phyloP scores from a whole-genome alignment of 2,113 vertebrate species.

The Eudyptes chrysolophus region DNA sequence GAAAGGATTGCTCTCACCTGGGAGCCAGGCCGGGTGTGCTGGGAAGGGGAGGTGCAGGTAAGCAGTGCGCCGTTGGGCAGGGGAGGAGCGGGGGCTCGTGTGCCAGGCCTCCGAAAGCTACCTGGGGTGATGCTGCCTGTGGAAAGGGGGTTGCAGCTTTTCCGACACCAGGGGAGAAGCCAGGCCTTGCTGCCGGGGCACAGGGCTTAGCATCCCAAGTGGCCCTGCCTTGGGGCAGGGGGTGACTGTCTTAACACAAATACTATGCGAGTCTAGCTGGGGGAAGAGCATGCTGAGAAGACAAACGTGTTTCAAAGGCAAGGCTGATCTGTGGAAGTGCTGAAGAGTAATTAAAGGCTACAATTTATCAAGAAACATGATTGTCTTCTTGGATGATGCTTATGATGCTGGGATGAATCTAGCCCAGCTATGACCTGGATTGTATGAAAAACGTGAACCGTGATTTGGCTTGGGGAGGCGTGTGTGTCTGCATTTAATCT shows the following conservation, averaged over 20 bases:
- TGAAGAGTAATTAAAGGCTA: neutral
- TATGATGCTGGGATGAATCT: neutral
- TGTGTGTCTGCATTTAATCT: neutral
- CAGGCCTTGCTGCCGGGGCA: neutral
- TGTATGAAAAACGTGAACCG: neutral
- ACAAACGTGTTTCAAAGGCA: neutral
- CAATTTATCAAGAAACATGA: neutral
- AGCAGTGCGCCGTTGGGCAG: neutral
- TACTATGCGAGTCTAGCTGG: neutral
- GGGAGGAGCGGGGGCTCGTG: neutral
- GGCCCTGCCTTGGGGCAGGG: neutral
- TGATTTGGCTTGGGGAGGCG: neutral
- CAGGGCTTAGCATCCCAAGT: neutral
- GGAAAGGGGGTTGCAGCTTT: neutral
- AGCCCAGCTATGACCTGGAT: neutral
- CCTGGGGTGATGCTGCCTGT: neutral
- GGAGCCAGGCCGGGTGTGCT: neutral
- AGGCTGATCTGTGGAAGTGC: neutral
- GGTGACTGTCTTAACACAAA: neutral
- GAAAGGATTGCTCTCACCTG: neutral
- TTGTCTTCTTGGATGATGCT: neutral
- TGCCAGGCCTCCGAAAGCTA: fast-evolving
- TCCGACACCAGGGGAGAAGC: neutral
- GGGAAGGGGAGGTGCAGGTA: neutral
- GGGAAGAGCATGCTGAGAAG: neutral